Base-by-base conservation (phyloP, 2,797 vertebrate genomes). In the Channa striata region DNA sequence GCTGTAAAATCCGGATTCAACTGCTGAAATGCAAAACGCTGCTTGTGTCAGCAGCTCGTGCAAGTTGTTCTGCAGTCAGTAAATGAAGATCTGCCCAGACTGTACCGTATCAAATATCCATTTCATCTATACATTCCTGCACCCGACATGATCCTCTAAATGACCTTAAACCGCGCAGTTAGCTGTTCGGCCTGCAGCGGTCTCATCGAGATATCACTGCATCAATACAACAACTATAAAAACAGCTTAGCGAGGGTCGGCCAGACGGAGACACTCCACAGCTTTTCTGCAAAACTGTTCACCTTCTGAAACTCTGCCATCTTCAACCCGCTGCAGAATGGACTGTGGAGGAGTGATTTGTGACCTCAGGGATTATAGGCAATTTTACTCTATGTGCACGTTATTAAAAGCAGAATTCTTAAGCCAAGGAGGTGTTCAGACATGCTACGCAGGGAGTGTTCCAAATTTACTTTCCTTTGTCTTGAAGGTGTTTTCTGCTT, bases 201-300 rank as follows among this genome's bases (percentile, higher is more conserved):
- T 30, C 4, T 66, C 30, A 49, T 76, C 59, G 52, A 36, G 14
- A 68, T 72, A 72, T 73, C 39, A 52, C 25, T 53, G 36, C 56
- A 49, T 77, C 13, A 36, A 67, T 66, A 54, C 36, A 61, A 20
- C 37, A 59, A 60, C 62, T 72, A 74, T 44, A 23, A 21, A 71
- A 84, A 76, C 79, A 85, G 72, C 74, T 80, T 81, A 75, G 61
- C 12, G 44, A n/a, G 50, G 65, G 36, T 80, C 73, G 64, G 43
- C 23, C 25, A 59, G 68, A 59, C 68, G 0, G n/a, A 74, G 70
- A 78, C 46, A 46, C 43, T 61, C 63, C 19, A 54, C 56, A 64
- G 83, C 79, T 90, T 90, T 90, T 85, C 84, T 72, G 70, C 79
- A 83, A 84, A 85, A 83, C 78, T 64, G 77, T 81, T 86, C 70